Percentiles rank a stretch among this genome's conserved stretches.
Evolutionary conservation across 2,888 invertebrate species (phyloP).

Genomic region (Clivina fossor): DNA sequence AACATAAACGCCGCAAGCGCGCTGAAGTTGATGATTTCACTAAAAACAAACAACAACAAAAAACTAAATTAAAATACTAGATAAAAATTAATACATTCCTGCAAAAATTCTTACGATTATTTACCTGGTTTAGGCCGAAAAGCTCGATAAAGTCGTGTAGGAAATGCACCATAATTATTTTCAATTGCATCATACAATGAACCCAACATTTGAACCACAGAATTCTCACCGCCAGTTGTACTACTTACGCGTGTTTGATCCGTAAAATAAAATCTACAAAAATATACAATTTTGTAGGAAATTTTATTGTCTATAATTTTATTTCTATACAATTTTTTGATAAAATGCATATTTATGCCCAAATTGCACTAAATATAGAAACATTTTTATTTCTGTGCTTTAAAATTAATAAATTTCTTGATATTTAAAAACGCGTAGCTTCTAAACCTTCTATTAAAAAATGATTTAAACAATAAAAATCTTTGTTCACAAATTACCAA

Average conservation of each 20-base stretch:
- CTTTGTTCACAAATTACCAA: no score
- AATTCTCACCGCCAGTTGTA: conserved; percentile 87
- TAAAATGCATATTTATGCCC: no score
- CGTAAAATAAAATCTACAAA: conserved; percentile 90
- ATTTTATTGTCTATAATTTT: no score
- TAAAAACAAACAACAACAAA: conserved; percentile 46
- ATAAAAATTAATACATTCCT: conserved; percentile 30
- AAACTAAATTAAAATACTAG: conserved; percentile 36
- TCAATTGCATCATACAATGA: conserved; percentile 92
- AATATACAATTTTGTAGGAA: neutral
- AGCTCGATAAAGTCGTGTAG: conserved; percentile 87
- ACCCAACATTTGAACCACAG: conserved; percentile 93
- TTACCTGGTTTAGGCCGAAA: conserved; percentile 79
- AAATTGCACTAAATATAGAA: no score
- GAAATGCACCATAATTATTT: conserved; percentile 84
- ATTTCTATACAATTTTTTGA: no score
- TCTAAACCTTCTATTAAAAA: neutral
- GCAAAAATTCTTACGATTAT: conserved; percentile 32
- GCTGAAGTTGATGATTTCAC: conserved; percentile 62
- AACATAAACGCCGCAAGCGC: conserved; percentile 89
- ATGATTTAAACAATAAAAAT: neutral
- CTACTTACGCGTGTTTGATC: conserved; percentile 91
- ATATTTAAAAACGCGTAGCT: no score
- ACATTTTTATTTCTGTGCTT: no score
- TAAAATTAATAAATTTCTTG: no score